Conservation (phyloP, 2,113 vertebrate species). For the Lampris megalopsis region DNA sequence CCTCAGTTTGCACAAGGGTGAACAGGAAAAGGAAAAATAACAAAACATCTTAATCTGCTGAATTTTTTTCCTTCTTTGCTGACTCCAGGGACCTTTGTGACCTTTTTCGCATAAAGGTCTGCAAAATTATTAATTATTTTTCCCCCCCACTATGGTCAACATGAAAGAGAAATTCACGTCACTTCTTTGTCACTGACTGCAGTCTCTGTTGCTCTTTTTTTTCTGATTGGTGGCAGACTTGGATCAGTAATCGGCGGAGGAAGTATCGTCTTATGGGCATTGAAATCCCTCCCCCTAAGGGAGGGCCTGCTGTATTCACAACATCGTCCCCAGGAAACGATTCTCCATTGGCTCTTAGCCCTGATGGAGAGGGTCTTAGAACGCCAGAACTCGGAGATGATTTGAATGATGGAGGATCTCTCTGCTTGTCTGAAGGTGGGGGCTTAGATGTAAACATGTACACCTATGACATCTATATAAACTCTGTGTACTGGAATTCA, state of each 20-base stretch:
- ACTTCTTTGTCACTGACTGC: background rate
- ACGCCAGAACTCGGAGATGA: slow-evolving; percentile 88
- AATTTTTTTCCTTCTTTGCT: too few species aligned
- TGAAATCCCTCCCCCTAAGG: slow-evolving; percentile 95
- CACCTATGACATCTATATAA: background rate
- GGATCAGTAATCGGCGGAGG: slow-evolving; percentile 98
- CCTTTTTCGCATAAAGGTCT: background rate
- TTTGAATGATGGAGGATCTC: slow-evolving; percentile 89
- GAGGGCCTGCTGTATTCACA: slow-evolving; percentile 93
- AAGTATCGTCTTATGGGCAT: slow-evolving; percentile 99
- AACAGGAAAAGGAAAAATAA: too few species aligned
- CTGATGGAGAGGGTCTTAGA: slow-evolving; percentile 83
- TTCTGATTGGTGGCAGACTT: slow-evolving; percentile 85
- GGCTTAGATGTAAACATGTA: background rate
- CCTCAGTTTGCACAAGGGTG: too few species aligned
- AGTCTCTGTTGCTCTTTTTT: slow-evolving; percentile 6
- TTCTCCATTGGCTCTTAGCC: slow-evolving; percentile 84
- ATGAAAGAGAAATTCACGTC: background rate
- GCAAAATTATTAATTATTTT: background rate
- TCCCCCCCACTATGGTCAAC: too few species aligned
- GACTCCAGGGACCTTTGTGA: too few species aligned
- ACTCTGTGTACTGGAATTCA: slow-evolving; percentile 19
- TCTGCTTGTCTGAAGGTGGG: slow-evolving; percentile 93
- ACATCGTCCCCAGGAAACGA: slow-evolving; percentile 84
- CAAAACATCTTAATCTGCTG: too few species aligned